Evolutionary conservation across 2,113 vertebrate genomes (phyloP), one percentile per base, ranked within the genome.

Genomic region (Nibea albiflora): DNA sequence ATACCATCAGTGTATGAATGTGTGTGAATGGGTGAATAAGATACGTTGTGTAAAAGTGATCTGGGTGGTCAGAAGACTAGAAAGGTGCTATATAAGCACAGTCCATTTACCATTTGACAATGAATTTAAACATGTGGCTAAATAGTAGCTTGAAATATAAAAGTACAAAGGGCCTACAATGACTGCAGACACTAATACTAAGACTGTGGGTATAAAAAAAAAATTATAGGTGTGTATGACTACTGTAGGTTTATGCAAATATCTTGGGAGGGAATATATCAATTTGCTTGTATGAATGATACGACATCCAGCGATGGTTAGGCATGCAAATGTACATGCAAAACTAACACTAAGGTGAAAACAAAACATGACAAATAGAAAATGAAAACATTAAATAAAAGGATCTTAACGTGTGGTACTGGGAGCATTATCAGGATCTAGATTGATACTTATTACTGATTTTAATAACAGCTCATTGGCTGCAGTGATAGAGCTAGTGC

Each of bases 261-360:
- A 28, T 42, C 5, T 26, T 77, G 81, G 85, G 20, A 84, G 91
- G 89, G 90, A 90, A 83, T 86, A 39, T 81, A 16, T 72, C 66
- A 68, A 42, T 78, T 84, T 86, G 65, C 17, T 74, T 86, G 56
- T 52, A 35, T 76, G 52, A 39, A 70, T 74, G n/a, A 77, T 46
- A 67, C 8, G 61, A 75, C 71, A 79, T 49, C 61, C 65, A 82
- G 50, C 19, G 54, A 19, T 66, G 42, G 56, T 76, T 69, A 61
- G 75, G 64, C 50, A 92, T 88, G 86, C 80, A 94, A 94, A 94
- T 78, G 17, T 60, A 3, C 50, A 93, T 93, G 79, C 80, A 92
- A 92, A 93, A 66, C n/a, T 22, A 81, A 77, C 24, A 49, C 24
- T 79, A 60, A 54, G 78, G 64, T n/a, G 22, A 76, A 85, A 39